Base-by-base conservation (phyloP, 2,113 vertebrate species). In the Rana temporaria region DNA sequence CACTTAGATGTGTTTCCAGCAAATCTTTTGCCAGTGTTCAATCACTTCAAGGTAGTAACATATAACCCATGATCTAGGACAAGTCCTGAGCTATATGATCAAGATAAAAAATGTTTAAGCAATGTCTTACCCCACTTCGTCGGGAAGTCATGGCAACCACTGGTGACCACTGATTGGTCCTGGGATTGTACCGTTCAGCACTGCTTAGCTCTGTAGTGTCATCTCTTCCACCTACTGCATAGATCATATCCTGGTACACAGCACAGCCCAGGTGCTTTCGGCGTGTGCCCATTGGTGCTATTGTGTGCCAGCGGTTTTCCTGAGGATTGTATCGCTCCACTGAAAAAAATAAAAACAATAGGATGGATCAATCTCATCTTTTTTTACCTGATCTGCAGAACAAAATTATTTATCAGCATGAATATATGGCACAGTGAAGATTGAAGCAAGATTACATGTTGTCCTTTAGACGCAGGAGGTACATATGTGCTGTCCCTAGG, bases 221-320 rank as follows among this genome's bases (percentile, higher is more conserved):
- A 15, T 99, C 98, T 86, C 98, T 90, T 22, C 98, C 98, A 34
- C 98, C 98, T 8, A 99, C 98, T 0, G 98, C 98, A 53, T 99
- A 99, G 85, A 99, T 99, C 97, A 99, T 99, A 90, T 99, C 98
- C 89, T 99, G 98, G 87, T 99, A 99, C 38, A 99, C 98, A 0
- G 98, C 98, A 66, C 98, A 99, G 90, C 98, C 98, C 0, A 99
- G 93, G 87, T 99, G 98, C 85, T 99, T 99, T 86, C 98, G 93
- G 63, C 98, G 92, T 0, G 98, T 99, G 15, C 98, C 98, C 98
- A 99, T 99, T 7, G 98, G 98, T 0, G 98, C 96, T 52, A 99
- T 97, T 0, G 98, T 98, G 90, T 99, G 97, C 98, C 98, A 99
- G 78, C 98, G 96, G 91, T 99, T 99, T 87, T 99, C 98, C 88